Evolutionary conservation across 2,113 vertebrate species (phyloP).

Genomic region (Turnix velox): DNA sequence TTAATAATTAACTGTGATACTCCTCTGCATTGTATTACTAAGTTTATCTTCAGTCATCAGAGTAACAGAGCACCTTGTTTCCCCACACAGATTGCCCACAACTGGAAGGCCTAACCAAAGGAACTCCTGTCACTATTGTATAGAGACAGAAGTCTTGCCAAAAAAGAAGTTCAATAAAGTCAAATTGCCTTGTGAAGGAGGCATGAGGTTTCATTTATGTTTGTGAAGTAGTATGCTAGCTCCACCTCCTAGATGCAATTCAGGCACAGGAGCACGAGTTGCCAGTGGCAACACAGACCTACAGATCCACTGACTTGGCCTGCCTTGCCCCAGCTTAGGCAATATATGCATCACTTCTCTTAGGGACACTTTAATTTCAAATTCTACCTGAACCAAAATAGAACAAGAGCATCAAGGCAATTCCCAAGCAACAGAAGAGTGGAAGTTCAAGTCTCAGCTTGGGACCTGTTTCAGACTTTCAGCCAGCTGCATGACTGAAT

Average conservation of each 20-base stretch:
- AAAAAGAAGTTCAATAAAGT: background rate
- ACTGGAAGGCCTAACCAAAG: background rate
- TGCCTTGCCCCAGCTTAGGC: background rate
- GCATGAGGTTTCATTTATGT: background rate
- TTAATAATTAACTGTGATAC: background rate
- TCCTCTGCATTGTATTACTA: background rate
- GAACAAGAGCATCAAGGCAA: background rate
- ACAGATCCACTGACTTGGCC: background rate
- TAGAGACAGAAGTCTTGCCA: background rate
- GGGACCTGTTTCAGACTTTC: background rate
- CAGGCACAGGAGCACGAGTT: background rate
- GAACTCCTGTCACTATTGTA: background rate
- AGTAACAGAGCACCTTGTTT: background rate
- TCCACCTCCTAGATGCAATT: background rate
- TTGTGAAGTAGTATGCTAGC: background rate
- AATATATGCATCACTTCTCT: background rate
- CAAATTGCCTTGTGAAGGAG: background rate
- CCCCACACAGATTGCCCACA: background rate
- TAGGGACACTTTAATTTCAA: background rate
- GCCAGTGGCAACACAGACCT: background rate
- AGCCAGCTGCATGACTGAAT: background rate
- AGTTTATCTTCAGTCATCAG: background rate
- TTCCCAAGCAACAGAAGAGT: background rate
- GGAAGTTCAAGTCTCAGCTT: background rate
- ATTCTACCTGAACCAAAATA: background rate